phyloP scores from a whole-genome alignment of 2,113 vertebrate genomes.

The Trinectes maculatus region DNA sequence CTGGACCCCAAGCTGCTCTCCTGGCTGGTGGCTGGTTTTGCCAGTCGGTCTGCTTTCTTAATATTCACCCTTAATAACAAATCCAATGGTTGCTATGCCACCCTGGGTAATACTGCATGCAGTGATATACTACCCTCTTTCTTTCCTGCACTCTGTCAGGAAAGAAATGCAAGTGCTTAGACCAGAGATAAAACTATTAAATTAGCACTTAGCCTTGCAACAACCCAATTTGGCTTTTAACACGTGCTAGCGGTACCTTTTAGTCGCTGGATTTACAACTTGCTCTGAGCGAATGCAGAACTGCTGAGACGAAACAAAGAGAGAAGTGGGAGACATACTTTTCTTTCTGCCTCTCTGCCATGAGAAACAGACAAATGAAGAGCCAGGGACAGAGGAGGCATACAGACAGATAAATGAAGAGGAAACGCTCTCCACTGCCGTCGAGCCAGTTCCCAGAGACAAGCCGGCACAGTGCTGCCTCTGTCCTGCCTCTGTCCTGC shows the following conservation, averaged over 20 bases:
- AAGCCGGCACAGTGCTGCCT: constrained; percentile 55
- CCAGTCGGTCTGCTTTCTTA: constrained; percentile 30
- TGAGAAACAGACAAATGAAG: constrained; percentile 50
- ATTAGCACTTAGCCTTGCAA: constrained; percentile 52
- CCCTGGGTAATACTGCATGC: not conserved
- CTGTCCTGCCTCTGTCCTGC: constrained; percentile 54
- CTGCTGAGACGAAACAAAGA: not conserved
- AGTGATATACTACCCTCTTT: constrained; percentile 5
- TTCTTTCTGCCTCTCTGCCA: constrained; percentile 20
- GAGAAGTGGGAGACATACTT: constrained; percentile 2
- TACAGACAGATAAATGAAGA: constrained; percentile 60
- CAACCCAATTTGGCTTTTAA: constrained; percentile 50
- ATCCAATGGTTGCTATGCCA: constrained; percentile 11
- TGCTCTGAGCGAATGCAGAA: constrained; percentile 42
- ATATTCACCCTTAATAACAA: constrained; percentile 40
- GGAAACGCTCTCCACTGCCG: constrained; percentile 35
- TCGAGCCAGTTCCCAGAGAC: constrained; percentile 57
- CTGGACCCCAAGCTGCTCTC: constrained; percentile 3
- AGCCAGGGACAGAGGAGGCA: constrained; percentile 38
- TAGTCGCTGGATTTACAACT: constrained; percentile 66
- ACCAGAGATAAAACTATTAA: constrained; percentile 60
- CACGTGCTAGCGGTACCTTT: constrained; percentile 38
- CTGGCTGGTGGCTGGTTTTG: constrained; percentile 12
- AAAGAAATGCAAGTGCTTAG: constrained; percentile 50
- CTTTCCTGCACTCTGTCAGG: constrained; percentile 18